Conservation (phyloP, 2,113 vertebrate genomes). For the Oreotrochilus melanogaster region DNA sequence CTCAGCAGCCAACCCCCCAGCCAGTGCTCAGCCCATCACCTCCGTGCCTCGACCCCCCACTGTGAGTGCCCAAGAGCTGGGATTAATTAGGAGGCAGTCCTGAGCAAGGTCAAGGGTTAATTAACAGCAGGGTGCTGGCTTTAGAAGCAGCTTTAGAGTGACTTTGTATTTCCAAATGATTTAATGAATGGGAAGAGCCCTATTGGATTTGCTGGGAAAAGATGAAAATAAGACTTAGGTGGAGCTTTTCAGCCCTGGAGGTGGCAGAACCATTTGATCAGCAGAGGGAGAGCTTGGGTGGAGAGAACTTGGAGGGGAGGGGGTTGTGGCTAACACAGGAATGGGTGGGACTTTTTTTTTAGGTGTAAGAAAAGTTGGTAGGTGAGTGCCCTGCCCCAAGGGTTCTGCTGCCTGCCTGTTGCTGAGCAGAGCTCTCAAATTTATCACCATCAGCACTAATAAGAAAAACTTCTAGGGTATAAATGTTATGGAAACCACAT, state of each 20-base stretch:
- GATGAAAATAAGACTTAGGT: not conserved
- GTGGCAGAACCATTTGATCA: not conserved
- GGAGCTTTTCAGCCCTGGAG: not conserved
- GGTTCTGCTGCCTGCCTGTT: not conserved
- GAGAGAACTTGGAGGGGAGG: not conserved
- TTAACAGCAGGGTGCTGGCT: not conserved
- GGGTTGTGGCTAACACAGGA: not conserved
- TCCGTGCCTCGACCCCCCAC: conserved; percentile 82
- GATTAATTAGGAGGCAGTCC: not conserved
- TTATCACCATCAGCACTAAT: not conserved
- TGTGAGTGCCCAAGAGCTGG: not conserved
- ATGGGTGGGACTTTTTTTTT: not conserved
- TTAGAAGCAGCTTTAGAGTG: not conserved
- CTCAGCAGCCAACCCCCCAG: conserved; percentile 81
- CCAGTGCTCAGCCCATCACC: conserved; percentile 80
- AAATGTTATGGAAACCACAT: not conserved
- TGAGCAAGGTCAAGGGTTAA: not conserved
- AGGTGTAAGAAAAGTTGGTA: not conserved
- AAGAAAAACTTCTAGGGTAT: not conserved
- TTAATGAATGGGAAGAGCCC: not conserved
- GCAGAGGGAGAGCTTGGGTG: not conserved
- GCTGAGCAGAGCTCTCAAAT: not conserved
- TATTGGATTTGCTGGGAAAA: not conserved
- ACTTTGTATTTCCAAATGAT: not conserved
- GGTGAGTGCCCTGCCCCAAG: not conserved